Conservation (phyloP, 2,888 invertebrate species). For the Athripsodes cinereus region DNA sequence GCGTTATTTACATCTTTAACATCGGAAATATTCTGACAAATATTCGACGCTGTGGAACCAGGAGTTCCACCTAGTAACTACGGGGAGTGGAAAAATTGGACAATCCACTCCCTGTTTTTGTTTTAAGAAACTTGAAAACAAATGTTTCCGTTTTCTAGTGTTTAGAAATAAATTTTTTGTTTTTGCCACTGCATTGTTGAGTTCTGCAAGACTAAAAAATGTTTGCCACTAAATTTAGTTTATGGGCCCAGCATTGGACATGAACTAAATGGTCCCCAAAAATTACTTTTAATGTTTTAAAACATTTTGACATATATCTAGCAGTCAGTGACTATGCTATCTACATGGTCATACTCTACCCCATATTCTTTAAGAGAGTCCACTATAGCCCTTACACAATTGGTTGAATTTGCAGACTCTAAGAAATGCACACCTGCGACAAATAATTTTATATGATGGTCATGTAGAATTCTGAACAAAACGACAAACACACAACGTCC, state of each 20-base stretch:
- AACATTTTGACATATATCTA: slow-evolving; percentile 5
- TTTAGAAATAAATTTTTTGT: slow-evolving; percentile 3
- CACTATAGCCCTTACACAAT: slow-evolving; percentile 6
- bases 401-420: slow-evolving; percentile 4
- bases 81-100: too few species aligned
- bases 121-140: slow-evolving; percentile 1
- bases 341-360: not conserved
- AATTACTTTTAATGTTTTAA: slow-evolving; percentile 6
- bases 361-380: slow-evolving; percentile 1
- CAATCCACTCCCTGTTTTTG: slow-evolving; percentile 6
- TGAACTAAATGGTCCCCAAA: slow-evolving; percentile 4
- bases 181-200: slow-evolving; percentile 5
- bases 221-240: slow-evolving; percentile 4
- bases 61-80: too few species aligned
- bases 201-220: slow-evolving; percentile 5
- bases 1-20: not conserved
- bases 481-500: not conserved
- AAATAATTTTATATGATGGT: not conserved
- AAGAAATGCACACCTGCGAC: slow-evolving; percentile 6
- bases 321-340: slow-evolving; percentile 9
- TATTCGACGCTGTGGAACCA: not conserved
- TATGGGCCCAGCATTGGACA: slow-evolving; percentile 7
- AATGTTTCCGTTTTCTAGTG: slow-evolving; percentile 3
- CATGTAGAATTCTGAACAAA: not conserved
- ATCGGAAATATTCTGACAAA: slow-evolving; percentile 1